Evolutionary conservation across 2,113 vertebrate species (phyloP), one percentile per base, ranked within the genome.

Genomic region (human): DNA sequence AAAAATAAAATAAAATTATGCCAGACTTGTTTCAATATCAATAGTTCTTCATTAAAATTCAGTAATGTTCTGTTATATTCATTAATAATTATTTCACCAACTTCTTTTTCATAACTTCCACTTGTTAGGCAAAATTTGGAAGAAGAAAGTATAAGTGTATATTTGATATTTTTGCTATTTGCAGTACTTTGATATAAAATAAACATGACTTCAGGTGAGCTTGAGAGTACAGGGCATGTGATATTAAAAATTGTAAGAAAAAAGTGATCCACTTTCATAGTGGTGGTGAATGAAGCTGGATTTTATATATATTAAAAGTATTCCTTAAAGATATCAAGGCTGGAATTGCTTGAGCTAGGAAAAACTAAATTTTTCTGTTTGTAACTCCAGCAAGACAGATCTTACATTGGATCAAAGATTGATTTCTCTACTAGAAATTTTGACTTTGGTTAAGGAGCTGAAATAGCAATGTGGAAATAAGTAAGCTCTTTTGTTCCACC

Each of bases 151-250:
- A 27, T 52, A 66, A 89, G 64, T n/a, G 78, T 70, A 75, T 64
- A 75, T 90, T 93, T 96, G 40, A 91, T 79, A 68, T 68, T 91
- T 14, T 91, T 96, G 66, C 30, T 91, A 82, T 35, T 93, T 83
- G 45, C 13, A 43, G 18, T 76, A 72, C 8, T 89, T 89, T 78
- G 18, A 64, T 75, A 50, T 82, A 80, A 93, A 96, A 96, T 22
- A 85, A 80, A 68, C 45, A 75, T 45, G 79, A 12, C 72, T 89
- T 91, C 11, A 64, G 14, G 35, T 83, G 64, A 70, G 38, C 38
- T 93, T 75, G 72, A 38, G 12, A 25, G 2, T 73, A 0, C 64
- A 12, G 25, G 13, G 25, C 30, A 80, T 22, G 2, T 43, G 48
- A 40, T 45, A 86, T 35, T 13, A 96, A 89, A 90, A 95, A 66